Evolutionary conservation across 2,797 vertebrate genomes (phyloP), one percentile per base, ranked within the genome.

Genomic region (Trichosurus vulpecula): DNA sequence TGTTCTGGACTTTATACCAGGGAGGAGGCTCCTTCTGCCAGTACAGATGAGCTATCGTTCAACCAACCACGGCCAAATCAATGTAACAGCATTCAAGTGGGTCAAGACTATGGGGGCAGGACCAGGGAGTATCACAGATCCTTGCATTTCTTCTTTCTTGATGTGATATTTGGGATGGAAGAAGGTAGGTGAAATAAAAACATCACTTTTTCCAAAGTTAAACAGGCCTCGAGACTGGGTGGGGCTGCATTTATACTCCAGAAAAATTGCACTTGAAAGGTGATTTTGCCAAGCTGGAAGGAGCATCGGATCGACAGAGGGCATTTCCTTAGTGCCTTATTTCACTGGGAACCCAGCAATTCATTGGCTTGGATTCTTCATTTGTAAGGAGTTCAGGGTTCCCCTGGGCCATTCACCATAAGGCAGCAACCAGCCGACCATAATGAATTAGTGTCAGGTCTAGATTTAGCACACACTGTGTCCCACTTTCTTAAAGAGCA

Each of bases 401-500:
- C 95, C 96, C 93, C 56, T 0, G 1, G 94, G 95, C 91, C 90
- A 52, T 92, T 93, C 91, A 96, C 96, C 93, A 41, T 51, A 94
- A 95, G 94, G 66, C 91, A 92, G 93, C 92, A 94, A 52, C 95
- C 89, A 95, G 52, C 58, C 61, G 90, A 81, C 74, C 56, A 12
- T 93, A 74, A 96, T 89, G 55, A 94, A 96, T 94, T 93, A 16
- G 92, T 52, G 90, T 97, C 93, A 93, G n/a, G 81, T 93, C 96
- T 94, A 91, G 91, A 96, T 93, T 66, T 91, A 91, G 93, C 96
- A 95, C 95, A 81, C 9, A 58, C 89, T 81, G 94, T 96, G 96
- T 97, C 95, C 96, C 94, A 96, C 93, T 97, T 97, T 92, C 93
- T 91, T 74, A 54, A 54, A 93, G 94, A 92, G 58, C 52, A 57